phyloP scores from a whole-genome alignment of 2,113 vertebrate species.

The Podocnemis expansa region DNA sequence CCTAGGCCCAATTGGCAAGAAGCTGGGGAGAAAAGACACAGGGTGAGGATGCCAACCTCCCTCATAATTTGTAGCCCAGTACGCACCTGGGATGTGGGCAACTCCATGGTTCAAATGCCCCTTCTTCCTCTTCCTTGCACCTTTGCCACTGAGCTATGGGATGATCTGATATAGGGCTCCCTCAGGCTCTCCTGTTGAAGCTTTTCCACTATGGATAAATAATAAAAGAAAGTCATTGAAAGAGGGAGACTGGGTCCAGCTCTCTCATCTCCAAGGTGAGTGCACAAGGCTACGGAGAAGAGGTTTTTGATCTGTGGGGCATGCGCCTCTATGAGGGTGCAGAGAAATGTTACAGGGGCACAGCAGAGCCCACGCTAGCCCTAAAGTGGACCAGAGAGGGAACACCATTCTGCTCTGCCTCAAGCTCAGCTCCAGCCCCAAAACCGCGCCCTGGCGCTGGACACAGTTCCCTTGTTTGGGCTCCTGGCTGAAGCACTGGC shows the following conservation, averaged over 20 bases:
- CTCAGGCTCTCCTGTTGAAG: neutral
- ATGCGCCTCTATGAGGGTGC: too few species aligned
- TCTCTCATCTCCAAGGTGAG: neutral
- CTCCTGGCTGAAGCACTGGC: too few species aligned
- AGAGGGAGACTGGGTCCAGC: neutral
- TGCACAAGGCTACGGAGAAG: neutral
- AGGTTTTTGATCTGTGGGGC: too few species aligned
- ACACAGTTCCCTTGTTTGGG: too few species aligned
- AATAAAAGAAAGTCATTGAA: neutral
- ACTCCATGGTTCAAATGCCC: neutral
- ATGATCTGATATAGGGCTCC: neutral
- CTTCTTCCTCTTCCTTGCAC: neutral
- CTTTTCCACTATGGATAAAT: neutral
- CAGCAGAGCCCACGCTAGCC: too few species aligned
- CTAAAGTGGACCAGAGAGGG: too few species aligned
- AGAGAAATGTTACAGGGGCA: too few species aligned
- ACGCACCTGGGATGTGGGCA: neutral
- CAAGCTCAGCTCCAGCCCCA: too few species aligned
- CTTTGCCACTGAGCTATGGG: neutral
- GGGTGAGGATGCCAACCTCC: neutral
- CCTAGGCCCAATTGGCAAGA: neutral
- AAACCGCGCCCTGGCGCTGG: too few species aligned
- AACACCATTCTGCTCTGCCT: too few species aligned
- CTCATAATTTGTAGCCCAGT: neutral
- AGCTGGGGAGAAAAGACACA: neutral